Evolutionary conservation across 1,140 invertebrate genomes (phyloP).

Genomic region (Lucilia sericata): DNA sequence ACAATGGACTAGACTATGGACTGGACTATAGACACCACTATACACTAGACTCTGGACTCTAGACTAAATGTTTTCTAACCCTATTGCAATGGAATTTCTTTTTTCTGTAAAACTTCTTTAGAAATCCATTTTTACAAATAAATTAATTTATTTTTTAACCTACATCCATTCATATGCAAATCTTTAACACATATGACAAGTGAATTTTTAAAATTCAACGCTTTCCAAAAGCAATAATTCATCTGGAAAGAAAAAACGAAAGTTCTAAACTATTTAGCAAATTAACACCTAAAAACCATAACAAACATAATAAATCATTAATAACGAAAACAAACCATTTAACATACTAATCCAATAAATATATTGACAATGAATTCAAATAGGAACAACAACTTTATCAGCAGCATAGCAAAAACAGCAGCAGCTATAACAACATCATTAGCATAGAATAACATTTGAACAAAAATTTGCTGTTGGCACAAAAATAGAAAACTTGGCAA

Average conservation of each 20-base stretch:
- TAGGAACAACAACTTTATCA: neutral
- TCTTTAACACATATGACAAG: neutral
- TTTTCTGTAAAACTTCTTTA: too few relatives aligned
- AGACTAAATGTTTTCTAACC: too few relatives aligned
- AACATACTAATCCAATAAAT: neutral
- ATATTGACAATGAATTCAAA: neutral
- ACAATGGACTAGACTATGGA: too few relatives aligned
- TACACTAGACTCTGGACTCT: too few relatives aligned
- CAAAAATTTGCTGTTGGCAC: neutral
- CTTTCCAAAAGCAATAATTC: neutral
- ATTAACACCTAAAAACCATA: too few relatives aligned
- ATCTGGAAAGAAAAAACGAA: neutral
- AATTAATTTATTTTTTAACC: constrained; percentile 19
- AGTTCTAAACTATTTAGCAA: neutral
- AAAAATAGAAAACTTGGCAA: neutral
- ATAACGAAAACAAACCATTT: too few relatives aligned
- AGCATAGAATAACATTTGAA: neutral
- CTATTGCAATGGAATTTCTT: too few relatives aligned
- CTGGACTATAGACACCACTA: too few relatives aligned
- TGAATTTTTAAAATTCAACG: neutral
- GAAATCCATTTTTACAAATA: too few relatives aligned
- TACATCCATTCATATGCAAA: neutral
- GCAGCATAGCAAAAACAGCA: neutral
- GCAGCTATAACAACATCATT: neutral
- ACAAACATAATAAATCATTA: too few relatives aligned